Evolutionary conservation across 2,888 invertebrate genomes (phyloP).

Genomic region (Standfussiana lucernea): DNA sequence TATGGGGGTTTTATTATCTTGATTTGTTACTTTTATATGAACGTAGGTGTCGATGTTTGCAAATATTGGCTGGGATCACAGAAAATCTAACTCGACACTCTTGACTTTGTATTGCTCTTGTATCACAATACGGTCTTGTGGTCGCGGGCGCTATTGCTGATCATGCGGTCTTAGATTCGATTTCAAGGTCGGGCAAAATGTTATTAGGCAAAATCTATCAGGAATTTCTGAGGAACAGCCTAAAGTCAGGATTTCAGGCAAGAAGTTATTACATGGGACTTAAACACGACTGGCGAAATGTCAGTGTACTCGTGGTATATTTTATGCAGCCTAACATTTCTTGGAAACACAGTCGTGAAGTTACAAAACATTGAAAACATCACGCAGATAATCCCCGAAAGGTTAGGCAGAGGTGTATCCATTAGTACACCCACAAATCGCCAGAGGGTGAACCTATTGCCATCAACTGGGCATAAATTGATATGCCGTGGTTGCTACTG

Average conservation of each 20-base stretch:
- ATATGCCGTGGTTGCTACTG: no score
- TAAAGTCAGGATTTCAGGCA: neutral
- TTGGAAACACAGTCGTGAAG: no score
- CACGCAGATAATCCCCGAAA: neutral
- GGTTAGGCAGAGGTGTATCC: neutral
- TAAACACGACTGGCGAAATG: neutral
- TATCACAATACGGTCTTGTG: neutral
- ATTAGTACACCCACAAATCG: neutral
- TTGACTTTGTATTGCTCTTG: neutral
- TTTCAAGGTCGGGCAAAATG: neutral
- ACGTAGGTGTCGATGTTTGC: neutral
- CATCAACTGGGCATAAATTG: no score
- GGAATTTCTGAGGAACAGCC: neutral
- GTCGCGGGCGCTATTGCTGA: neutral
- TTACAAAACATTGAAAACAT: no score
- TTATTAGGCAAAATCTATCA: neutral
- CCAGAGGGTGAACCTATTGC: no score
- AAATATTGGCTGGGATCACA: neutral
- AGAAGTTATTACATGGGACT: neutral
- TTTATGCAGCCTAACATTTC: no score
- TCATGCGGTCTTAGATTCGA: neutral
- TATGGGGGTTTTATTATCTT: conserved; percentile 2
- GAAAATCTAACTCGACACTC: neutral
- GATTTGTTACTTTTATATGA: conserved; percentile 1
- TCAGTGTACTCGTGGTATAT: neutral